Percentiles rank a stretch among this genome's conserved stretches.
Conservation (phyloP, 2,888 invertebrate genomes). For the Ptychoptera albimana region DNA sequence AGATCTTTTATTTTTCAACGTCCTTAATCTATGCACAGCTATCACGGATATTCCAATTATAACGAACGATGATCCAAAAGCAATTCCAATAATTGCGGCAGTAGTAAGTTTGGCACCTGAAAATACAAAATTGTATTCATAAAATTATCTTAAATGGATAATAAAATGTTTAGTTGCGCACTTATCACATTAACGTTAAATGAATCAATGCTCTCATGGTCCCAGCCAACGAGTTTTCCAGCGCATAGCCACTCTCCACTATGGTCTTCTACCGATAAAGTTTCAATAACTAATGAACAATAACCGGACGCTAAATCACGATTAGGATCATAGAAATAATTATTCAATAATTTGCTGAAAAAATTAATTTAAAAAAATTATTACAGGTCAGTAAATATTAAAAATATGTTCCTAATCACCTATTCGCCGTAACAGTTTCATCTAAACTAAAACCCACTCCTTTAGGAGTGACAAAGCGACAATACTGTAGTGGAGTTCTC, state of each 20-base stretch:
- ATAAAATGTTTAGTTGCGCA: neutral
- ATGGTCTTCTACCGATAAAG: conserved; percentile 23
- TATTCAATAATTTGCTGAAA: conserved; percentile 27
- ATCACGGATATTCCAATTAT: no score
- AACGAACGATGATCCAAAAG: no score
- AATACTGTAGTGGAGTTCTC: conserved; percentile 31
- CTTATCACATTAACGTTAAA: neutral
- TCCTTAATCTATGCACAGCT: no score
- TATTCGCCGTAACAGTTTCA: conserved; percentile 25
- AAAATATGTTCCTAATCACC: conserved; percentile 30
- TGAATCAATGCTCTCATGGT: conserved; percentile 4
- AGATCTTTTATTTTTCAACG: no score
- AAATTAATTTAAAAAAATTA: conserved; percentile 8
- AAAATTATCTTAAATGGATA: no score
- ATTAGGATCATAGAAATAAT: conserved; percentile 31
- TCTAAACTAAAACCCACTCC: conserved; percentile 31
- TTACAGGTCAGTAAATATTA: conserved; percentile 1
- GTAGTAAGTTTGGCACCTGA: no score
- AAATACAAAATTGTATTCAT: no score
- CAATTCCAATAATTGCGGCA: no score
- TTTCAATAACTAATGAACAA: conserved; percentile 32
- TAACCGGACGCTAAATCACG: conserved; percentile 29
- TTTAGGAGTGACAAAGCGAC: conserved; percentile 32
- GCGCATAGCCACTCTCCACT: conserved; percentile 35
- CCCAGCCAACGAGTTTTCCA: conserved; percentile 12